phyloP scores from a whole-genome alignment of 2,888 invertebrate genomes.

The Scaptomyza cyrtandrae region DNA sequence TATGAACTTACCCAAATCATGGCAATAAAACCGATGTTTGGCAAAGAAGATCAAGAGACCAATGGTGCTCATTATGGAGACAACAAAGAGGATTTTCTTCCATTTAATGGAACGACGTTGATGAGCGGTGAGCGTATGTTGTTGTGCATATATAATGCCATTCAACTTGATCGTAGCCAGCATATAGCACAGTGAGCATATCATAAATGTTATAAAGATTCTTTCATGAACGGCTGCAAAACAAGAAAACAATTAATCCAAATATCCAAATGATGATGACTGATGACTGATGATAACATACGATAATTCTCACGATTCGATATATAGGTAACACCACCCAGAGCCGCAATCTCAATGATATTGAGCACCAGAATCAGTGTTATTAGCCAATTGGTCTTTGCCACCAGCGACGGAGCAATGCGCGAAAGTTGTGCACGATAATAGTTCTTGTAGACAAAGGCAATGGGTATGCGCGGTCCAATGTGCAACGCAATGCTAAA shows the following conservation, averaged over 20 bases:
- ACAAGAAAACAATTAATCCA: neutral
- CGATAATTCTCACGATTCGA: constrained; percentile 98
- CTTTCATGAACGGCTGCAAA: constrained; percentile 94
- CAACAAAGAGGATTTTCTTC: constrained; percentile 91
- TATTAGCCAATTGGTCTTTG: constrained; percentile 87
- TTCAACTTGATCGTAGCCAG: constrained; percentile 88
- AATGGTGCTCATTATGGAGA: constrained; percentile 91
- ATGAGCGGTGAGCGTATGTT: constrained; percentile 80
- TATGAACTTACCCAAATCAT: constrained; percentile 91
- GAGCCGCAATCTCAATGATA: constrained; percentile 92
- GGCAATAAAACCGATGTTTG: constrained; percentile 94
- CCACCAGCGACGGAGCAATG: constrained; percentile 68
- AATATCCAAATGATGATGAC: neutral
- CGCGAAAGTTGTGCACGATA: constrained; percentile 87
- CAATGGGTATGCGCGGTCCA: constrained; percentile 95
- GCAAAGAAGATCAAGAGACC: constrained; percentile 95
- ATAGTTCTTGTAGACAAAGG: constrained; percentile 93
- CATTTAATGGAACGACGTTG: constrained; percentile 86
- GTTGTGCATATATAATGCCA: constrained; percentile 75
- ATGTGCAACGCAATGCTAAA: constrained; percentile 96
- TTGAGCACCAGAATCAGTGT: constrained; percentile 92
- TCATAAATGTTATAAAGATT: constrained; percentile 96
- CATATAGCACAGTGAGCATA: constrained; percentile 93
- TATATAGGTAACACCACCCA: constrained; percentile 96
- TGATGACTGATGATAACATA: constrained; percentile 76